phyloP scores from a whole-genome alignment of 2,797 vertebrate genomes.

The Platyrinchus mystaceus region DNA sequence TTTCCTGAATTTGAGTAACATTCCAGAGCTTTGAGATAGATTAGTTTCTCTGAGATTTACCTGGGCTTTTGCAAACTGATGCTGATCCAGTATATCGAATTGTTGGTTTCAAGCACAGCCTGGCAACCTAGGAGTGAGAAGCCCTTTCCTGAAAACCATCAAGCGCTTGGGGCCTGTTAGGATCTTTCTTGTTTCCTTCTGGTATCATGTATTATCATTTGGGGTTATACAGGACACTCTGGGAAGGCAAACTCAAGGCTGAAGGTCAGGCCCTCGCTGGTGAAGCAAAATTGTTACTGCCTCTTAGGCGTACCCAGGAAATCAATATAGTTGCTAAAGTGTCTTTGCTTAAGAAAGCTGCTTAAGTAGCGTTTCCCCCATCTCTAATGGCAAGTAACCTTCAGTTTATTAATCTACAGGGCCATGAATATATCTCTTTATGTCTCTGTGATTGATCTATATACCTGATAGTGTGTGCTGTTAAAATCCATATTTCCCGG shows the following conservation, averaged over 20 bases:
- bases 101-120: neutral
- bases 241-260: neutral
- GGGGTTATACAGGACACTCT: neutral
- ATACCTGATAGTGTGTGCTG: neutral
- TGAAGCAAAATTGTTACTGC: conserved; percentile 22
- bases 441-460: neutral
- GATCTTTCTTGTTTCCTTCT: neutral
- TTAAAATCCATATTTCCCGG: neutral
- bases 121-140: neutral
- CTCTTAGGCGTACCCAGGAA: neutral
- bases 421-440: neutral
- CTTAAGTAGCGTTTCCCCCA: neutral
- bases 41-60: neutral
- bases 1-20: neutral
- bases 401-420: conserved; percentile 35
- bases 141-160: neutral
- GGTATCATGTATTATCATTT: conserved; percentile 1
- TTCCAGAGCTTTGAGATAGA: neutral
- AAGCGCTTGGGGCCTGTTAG: neutral
- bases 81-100: neutral
- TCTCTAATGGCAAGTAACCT: neutral
- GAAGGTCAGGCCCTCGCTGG: conserved; percentile 1
- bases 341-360: conserved; percentile 11
- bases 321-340: conserved; percentile 35
- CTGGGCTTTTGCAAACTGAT: neutral